These are phyloP conservation scores for Paramormyrops kingsleyae DNA, from an alignment of 2,113 vertebrate species.

Conservation along the genomic window DNA sequence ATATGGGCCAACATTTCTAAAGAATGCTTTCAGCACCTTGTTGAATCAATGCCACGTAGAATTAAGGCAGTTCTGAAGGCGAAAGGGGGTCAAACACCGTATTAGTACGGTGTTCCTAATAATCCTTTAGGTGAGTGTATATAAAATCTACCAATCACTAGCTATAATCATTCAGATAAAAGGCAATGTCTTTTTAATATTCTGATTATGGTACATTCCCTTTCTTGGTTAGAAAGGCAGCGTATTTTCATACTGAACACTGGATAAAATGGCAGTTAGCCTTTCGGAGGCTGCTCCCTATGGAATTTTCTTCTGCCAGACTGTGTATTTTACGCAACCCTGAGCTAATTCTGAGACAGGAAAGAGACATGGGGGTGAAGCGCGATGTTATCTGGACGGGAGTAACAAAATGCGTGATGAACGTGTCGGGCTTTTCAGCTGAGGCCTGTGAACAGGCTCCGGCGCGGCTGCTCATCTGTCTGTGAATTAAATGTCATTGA, in stretches of 20 bases:
- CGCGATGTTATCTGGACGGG: not conserved
- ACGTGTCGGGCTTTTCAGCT: not conserved
- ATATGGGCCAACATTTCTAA: too few relatives aligned
- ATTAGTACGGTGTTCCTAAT: too few relatives aligned
- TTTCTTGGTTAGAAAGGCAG: not conserved
- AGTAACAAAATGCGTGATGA: not conserved
- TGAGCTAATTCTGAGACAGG: not conserved
- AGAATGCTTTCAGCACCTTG: too few relatives aligned
- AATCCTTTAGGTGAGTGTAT: too few relatives aligned
- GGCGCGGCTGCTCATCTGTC: not conserved
- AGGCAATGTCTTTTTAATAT: not conserved
- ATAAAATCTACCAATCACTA: too few relatives aligned
- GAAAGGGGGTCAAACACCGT: too few relatives aligned
- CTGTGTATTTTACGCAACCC: not conserved
- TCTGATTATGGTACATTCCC: not conserved
- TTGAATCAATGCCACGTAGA: too few relatives aligned
- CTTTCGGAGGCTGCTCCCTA: not conserved
- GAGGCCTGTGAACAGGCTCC: not conserved
- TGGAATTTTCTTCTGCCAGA: not conserved
- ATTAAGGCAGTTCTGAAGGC: too few relatives aligned
- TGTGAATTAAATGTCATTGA: constrained; percentile 12
- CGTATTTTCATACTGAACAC: not conserved
- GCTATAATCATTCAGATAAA: not conserved
- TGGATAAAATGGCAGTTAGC: not conserved
- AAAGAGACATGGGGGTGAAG: not conserved